Evolutionary conservation across 1,140 invertebrate genomes (phyloP), one percentile per base, ranked within the genome.

Genomic region (Lethrus apterus): DNA sequence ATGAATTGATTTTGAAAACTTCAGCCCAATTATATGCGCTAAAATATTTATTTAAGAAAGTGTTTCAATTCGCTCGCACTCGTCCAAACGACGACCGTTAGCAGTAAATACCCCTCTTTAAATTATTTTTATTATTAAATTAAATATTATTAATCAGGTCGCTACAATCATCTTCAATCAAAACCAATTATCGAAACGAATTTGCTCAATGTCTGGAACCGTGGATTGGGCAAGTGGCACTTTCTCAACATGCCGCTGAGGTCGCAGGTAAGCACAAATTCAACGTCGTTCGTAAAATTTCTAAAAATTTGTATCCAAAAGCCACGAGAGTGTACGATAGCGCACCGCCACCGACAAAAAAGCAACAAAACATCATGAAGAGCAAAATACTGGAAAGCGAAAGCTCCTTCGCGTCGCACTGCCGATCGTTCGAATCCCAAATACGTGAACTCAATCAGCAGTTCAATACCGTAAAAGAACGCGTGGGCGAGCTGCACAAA

Each of bases 391-490:
- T 71, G 4, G 69, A 73, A 31, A 71, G 71, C 7, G 72, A 76
- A 15, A 78, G 76, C 1, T 76, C 77, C 7, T 83, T 84, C 57
- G 73, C 77, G 3, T 76, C 75, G 46, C 80, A 83, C 57, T 83
- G 80, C 55, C 68, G 76, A 20, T 73, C 72, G 8, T 82, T 82
- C 57, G 79, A 80, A 50, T 70, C 70, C 9, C 78, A 80, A 52
- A 68, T 81, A 11, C 76, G 72, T 44, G 74, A 75, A 48, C 52
- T 83, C 20, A 80, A 76, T 54, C 72, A 78, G 46, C 75, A 81
- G 57, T 64, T 83, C 46, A 73, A 72, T 51, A 69, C 70, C 4
- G 74, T 83, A 1, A 79, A 79, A 56, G 79, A 82, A 26, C 71
- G 80, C 46, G 68, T 83, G 7, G 69, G 70, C 11, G 79, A 83